These are phyloP conservation scores for Cataglyphis altisquamis DNA, from an alignment of 2,888 invertebrate species.

Conservation along the genomic window DNA sequence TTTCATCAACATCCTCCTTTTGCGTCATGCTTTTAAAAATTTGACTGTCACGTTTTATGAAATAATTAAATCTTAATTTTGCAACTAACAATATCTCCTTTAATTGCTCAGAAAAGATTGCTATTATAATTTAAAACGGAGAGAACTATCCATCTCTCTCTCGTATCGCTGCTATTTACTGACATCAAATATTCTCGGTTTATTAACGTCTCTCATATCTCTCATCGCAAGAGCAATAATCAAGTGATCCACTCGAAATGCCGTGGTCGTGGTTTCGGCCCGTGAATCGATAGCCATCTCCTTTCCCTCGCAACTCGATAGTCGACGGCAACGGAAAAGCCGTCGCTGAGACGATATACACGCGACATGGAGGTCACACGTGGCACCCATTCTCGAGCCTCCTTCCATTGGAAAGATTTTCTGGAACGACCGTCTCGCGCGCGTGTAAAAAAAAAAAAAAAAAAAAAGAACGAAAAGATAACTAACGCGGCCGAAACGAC, in stretches of 20 bases:
- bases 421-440: constrained; percentile 54
- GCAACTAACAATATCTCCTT: constrained; percentile 13
- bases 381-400: constrained; percentile 34
- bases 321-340: constrained; percentile 9
- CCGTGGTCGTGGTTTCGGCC: constrained; percentile 25
- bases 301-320: constrained; percentile 5
- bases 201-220: constrained; percentile 44
- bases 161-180: constrained; percentile 28
- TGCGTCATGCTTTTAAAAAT: background rate
- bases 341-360: constrained; percentile 15
- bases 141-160: background rate
- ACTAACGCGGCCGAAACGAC: constrained; percentile 60
- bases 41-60: background rate
- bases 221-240: constrained; percentile 50
- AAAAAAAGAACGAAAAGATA: constrained; percentile 43
- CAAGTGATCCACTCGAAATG: constrained; percentile 54
- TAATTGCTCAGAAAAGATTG: constrained; percentile 3
- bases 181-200: constrained; percentile 44
- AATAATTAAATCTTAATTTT: background rate
- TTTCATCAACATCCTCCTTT: background rate
- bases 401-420: constrained; percentile 39
- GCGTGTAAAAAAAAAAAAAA: constrained; percentile 56
- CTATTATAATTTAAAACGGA: constrained; percentile 13
- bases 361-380: constrained; percentile 42
- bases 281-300: constrained; percentile 38